Conservation (phyloP, 2,888 invertebrate species). For the Drosophila mettleri region DNA sequence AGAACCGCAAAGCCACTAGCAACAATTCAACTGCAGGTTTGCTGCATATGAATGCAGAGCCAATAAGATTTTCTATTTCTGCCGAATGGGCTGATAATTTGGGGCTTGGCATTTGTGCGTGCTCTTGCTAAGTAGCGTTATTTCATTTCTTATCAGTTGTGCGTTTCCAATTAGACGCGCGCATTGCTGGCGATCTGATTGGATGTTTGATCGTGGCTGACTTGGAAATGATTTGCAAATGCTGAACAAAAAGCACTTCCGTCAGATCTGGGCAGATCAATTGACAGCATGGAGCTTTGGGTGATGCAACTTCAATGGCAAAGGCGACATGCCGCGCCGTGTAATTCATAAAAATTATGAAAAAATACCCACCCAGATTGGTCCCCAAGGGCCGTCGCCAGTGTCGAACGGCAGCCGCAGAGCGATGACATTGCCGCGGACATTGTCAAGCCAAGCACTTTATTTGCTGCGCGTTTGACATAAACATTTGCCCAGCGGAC, state of each 20-base stretch:
- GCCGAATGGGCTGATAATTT: slow-evolving; percentile 43
- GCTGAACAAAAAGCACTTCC: slow-evolving; percentile 45
- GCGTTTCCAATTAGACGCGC: slow-evolving; percentile 41
- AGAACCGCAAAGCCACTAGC: slow-evolving; percentile 73
- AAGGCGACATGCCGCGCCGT: slow-evolving; percentile 46
- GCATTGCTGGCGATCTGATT: slow-evolving; percentile 30
- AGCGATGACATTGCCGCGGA: slow-evolving; percentile 73
- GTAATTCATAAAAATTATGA: slow-evolving; percentile 79
- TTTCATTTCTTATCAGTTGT: slow-evolving; percentile 54
- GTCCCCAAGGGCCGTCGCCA: slow-evolving; percentile 70
- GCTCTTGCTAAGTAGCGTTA: slow-evolving; percentile 59
- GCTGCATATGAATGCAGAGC: slow-evolving; percentile 48
- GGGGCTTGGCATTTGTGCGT: slow-evolving; percentile 59
- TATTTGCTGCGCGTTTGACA: slow-evolving; percentile 78
- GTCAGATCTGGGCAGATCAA: slow-evolving; percentile 47
- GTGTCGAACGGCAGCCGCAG: slow-evolving; percentile 27
- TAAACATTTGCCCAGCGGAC: slow-evolving; percentile 80
- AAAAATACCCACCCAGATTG: slow-evolving; percentile 77
- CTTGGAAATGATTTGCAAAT: slow-evolving; percentile 65
- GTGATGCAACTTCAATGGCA: slow-evolving; percentile 45
- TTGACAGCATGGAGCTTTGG: slow-evolving; percentile 29
- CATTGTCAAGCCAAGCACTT: slow-evolving; percentile 80
- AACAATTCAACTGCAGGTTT: slow-evolving; percentile 45
- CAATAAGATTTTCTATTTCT: slow-evolving; percentile 56
- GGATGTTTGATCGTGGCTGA: slow-evolving; percentile 16